Evolutionary conservation across 2,888 invertebrate species (phyloP), one percentile per base, ranked within the genome.

Genomic region (Yponomeuta malinellus): DNA sequence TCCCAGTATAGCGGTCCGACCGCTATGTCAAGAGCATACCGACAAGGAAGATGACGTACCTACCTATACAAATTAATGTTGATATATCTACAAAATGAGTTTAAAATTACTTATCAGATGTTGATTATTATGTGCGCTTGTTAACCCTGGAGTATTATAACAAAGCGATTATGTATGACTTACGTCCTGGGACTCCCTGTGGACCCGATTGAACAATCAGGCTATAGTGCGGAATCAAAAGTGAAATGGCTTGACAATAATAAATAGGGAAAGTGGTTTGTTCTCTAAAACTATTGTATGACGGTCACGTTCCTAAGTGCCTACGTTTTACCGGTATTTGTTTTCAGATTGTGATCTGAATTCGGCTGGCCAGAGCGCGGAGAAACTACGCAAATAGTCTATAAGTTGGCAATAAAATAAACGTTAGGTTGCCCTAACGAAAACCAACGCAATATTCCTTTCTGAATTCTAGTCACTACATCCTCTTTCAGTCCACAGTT

Each of bases 181-280:
- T 59, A 59, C 52, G 52, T 15, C 12, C 12, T 3, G 15, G 15
- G 15, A 59, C 12, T 59, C 52, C 52, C 52, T 3, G 15, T 59
- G 52, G 52, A 15, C 52, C 52, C 2, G 15, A 59, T 59, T 59
- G 52, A 12, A 15, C 52, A 59, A 59, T 59, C 15, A 15, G 15
- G 15, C 52, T 15, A 12, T 59, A 59, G 15, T 59, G 15, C 52
- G 52, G 52, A 59, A 15, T 77, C 79, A 90, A 89, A 89, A 89
- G 90, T 90, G 90, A 90, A 90, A 91, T 86, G 79, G 79, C 81
- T 82, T 82, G 81, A 86, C 84, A 85, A 89, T 59, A 3, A 59
- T 86, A 83, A 83, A 84, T 76, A 90, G 91, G 86, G 91, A 91
- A 91, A 91, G 91, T 91, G 82, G 74, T 81, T 78, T 75, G 81